These are phyloP conservation scores for Tetragonula carbonaria DNA, from an alignment of 2,888 invertebrate genomes.

Conservation along the genomic window DNA sequence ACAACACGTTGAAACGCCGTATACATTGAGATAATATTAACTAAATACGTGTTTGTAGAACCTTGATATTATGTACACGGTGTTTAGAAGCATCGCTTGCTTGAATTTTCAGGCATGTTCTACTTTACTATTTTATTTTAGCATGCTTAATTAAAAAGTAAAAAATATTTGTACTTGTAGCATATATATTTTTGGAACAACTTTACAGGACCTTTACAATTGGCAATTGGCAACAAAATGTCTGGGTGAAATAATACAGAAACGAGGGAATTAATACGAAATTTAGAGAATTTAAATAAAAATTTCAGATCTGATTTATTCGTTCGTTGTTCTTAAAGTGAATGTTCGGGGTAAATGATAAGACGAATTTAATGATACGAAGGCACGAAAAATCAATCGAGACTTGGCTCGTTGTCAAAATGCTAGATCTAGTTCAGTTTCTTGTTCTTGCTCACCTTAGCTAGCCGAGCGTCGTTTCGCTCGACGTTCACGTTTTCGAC, in stretches of 20 bases:
- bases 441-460: constrained; percentile 60
- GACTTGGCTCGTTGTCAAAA: constrained; percentile 24
- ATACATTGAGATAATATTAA: not conserved
- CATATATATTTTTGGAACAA: not conserved
- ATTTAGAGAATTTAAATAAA: not conserved
- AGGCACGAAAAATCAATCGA: not conserved
- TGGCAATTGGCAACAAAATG: not conserved
- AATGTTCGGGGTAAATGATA: not conserved
- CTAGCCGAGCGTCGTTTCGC: constrained; percentile 54
- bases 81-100: too few relatives aligned
- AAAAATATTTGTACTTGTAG: not conserved
- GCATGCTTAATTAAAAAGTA: not conserved
- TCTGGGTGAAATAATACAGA: not conserved
- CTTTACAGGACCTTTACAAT: not conserved
- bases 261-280: not conserved
- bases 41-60: too few relatives aligned
- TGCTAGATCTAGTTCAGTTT: constrained; percentile 16
- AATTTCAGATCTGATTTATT: not conserved
- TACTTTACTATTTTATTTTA: not conserved
- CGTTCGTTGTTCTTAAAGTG: not conserved
- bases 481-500: constrained; percentile 55
- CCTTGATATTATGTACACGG: too few relatives aligned
- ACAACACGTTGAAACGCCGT: not conserved
- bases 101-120: too few relatives aligned
- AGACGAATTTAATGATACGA: not conserved